phyloP scores from a whole-genome alignment of 2,113 vertebrate genomes.

The Erythrolamprus reginae region DNA sequence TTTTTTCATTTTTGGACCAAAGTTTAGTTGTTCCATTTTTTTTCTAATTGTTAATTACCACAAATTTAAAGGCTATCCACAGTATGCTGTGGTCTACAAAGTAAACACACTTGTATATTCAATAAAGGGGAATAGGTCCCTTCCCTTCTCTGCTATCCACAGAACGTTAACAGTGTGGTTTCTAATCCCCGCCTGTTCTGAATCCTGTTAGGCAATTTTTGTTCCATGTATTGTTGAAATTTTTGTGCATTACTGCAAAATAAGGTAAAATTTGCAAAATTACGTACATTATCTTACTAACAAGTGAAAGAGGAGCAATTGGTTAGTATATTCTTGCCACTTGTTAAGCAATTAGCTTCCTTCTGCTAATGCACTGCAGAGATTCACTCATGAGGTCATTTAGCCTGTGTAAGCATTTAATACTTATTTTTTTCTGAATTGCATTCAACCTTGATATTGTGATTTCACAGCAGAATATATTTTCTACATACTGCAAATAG shows the following conservation, averaged over 20 bases:
- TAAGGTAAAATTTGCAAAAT: not conserved
- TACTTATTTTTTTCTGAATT: not conserved
- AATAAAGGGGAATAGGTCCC: not conserved
- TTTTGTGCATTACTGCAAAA: too few species aligned
- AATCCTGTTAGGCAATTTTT: not conserved
- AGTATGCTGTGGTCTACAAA: not conserved
- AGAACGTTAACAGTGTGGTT: not conserved
- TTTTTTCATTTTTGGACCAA: not conserved
- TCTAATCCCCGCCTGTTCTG: not conserved
- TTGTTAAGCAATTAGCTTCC: not conserved
- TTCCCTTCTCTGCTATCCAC: not conserved
- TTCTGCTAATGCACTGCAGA: not conserved
- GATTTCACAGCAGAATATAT: not conserved
- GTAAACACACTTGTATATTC: not conserved
- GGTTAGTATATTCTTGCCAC: not conserved
- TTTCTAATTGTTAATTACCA: not conserved
- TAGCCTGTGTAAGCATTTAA: not conserved
- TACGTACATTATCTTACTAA: not conserved
- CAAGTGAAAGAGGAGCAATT: not conserved
- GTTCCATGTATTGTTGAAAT: not conserved
- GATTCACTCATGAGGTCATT: not conserved
- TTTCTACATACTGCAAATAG: not conserved
- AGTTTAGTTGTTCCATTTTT: not conserved
- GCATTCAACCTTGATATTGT: not conserved
- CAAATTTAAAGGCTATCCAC: not conserved